Base-by-base conservation (phyloP, 2,113 vertebrate genomes). In the Ifrita kowaldi region DNA sequence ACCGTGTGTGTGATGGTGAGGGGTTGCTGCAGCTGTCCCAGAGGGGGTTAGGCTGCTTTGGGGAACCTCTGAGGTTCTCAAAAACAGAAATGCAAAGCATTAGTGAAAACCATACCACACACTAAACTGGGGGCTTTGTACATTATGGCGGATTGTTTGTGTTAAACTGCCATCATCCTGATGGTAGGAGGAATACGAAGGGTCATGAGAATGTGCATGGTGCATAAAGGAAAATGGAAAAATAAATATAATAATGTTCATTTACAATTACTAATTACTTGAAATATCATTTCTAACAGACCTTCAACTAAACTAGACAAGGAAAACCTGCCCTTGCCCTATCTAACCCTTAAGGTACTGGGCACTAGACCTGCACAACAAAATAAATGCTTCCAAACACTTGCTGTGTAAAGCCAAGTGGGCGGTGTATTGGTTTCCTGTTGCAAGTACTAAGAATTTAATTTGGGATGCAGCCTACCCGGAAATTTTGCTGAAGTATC, bases 121-220 rank as follows among this genome's bases (percentile, higher is more conserved):
- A 11, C 13, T 32, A 8, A 10, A 21, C 5, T 69, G 53, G 10
- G 70, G 50, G 50, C 63, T 92, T 76, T 53, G 39, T 68, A n/a
- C 3, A 0, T 23, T 11, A 0, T 1, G 11, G 57, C 4, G 35
- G 62, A 20, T 76, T 30, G 41, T 28, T 62, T 62, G 39, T 63
- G 28, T 74, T 67, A 23, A 74, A 22, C 13, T 50, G 32, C 33
- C 41, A 35, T 28, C 33, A 9, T 47, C 7, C 0, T 24, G 11
- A 9, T 62, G 37, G 33, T 9, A 9, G n/a, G 14, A 85, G 39
- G 26, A 67, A 12, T 33, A 32, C 33, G 42, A n/a, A 13, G 37
- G 11, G 11, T 33, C 16, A 1, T 0, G 1, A n/a, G 9, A 30
- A 30, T 71, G 50, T 79, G 30, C 5, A 0, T 41, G n/a, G 59